These are phyloP conservation scores for Parauchenoglanis ngamensis DNA, from an alignment of 2,797 vertebrate genomes.

Conservation along the genomic window DNA sequence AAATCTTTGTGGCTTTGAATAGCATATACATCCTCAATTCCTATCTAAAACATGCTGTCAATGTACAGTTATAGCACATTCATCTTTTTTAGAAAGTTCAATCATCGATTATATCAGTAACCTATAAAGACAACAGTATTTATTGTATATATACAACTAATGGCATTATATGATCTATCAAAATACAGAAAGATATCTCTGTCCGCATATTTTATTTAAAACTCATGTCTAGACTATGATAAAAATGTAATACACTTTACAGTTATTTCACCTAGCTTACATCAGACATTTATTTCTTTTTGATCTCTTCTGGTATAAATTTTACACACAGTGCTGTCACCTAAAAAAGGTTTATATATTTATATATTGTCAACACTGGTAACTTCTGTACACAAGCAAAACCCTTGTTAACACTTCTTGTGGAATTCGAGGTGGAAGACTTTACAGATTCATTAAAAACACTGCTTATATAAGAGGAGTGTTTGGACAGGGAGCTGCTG, in stretches of 20 bases:
- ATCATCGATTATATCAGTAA: not conserved
- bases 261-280: conserved; percentile 4
- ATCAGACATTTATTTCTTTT: not conserved
- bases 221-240: not conserved
- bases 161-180: not conserved
- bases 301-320: not conserved
- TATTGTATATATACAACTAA: not conserved
- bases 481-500: not conserved
- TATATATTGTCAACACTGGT: not conserved
- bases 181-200: not conserved
- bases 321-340: not conserved
- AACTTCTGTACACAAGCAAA: not conserved
- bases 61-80: not conserved
- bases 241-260: not conserved
- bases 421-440: not conserved
- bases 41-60: not conserved
- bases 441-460: not conserved
- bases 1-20: not conserved
- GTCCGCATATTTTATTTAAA: conserved; percentile 12
- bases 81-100: not conserved
- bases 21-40: too few relatives aligned
- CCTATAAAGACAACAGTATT: not conserved
- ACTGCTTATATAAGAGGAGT: not conserved
- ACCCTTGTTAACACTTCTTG: not conserved
- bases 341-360: not conserved